Base-by-base conservation (phyloP, 2,797 vertebrate genomes). In the Pipistrellus pipistrellus region DNA sequence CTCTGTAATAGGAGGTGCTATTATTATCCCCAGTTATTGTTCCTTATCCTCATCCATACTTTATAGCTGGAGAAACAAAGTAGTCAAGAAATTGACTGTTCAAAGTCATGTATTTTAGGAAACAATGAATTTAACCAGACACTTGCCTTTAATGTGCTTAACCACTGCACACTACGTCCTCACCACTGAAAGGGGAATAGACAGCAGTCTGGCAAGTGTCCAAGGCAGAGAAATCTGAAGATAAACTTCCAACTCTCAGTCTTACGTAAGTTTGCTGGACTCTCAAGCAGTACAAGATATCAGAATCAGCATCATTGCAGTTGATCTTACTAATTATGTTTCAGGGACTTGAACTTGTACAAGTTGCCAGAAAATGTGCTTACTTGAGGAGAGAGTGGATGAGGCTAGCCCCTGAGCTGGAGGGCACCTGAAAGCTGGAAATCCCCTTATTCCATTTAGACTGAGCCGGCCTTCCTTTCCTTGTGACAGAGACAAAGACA, bases 401-500 rank as follows among this genome's bases (percentile, higher is more conserved):
- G 25, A 62, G 62, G 25, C 55, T 75, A 12, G 27, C 13, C 73
- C 23, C 86, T 46, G 17, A 55, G 55, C 32, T 55, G 72, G 25
- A 44, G 48, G 51, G 75, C 48, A 46, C 57, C 53, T 69, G 18
- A 71, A 71, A 93, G 32, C 48, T 53, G 10, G 15, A 87, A 84
- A 90, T 84, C 38, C 30, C 7, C 72, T 88, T 64, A 73, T 53
- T 18, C 55, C 25, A n/a, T 76, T 90, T 27, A 81, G 69, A 81
- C 6, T 30, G 30, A 88, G 48, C 10, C 68, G 83, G 8, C 0
- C 48, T 95, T 35, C 86, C 46, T 59, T 30, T 88, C 23, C 64
- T 82, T 81, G 13, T 73, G 48, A 69, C 62, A 64, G 41, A 95
- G 57, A 89, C 62, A 78, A 92, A 41, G 69, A 59, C 69, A 80